phyloP scores from a whole-genome alignment of 2,113 vertebrate genomes.

The Psammodynastes pulverulentus region DNA sequence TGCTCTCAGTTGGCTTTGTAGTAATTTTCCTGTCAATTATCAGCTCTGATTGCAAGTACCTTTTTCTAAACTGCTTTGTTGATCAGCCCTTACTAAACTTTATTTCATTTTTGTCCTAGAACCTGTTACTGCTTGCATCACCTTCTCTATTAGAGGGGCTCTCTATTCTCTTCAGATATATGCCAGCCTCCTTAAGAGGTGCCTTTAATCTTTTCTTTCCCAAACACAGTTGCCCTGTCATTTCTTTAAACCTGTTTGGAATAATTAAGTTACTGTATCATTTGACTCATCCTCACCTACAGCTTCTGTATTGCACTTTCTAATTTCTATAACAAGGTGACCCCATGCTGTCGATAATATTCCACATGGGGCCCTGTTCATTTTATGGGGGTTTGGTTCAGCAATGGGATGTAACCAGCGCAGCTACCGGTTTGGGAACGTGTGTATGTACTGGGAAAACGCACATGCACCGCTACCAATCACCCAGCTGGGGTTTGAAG shows the following conservation, averaged over 20 bases:
- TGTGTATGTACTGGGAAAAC: no score
- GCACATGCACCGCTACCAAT: no score
- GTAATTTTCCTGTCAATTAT: slow-evolving; percentile 55
- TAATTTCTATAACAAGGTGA: slow-evolving; percentile 35
- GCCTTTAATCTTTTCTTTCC: slow-evolving; percentile 54
- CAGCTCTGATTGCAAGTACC: slow-evolving; percentile 49
- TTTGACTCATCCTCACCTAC: slow-evolving; percentile 17
- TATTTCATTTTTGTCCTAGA: slow-evolving; percentile 48
- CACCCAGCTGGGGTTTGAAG: no score
- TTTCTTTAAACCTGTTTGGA: slow-evolving; percentile 45
- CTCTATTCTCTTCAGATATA: slow-evolving; percentile 39
- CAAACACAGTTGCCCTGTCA: slow-evolving; percentile 28
- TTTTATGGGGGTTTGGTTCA: not conserved
- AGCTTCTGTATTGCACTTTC: slow-evolving; percentile 13
- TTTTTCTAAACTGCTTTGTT: slow-evolving; percentile 48
- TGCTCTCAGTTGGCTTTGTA: not conserved
- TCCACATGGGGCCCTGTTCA: not conserved
- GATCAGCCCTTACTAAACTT: slow-evolving; percentile 54
- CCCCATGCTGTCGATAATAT: fast-evolving
- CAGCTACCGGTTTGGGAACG: no score
- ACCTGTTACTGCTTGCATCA: slow-evolving; percentile 43
- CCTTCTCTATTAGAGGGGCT: not conserved
- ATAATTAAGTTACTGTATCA: slow-evolving; percentile 50
- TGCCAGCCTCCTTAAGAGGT: slow-evolving; percentile 7
- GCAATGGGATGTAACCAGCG: no score